Conservation (phyloP, 2,797 vertebrate species). For the Novumbra hubbsi region DNA sequence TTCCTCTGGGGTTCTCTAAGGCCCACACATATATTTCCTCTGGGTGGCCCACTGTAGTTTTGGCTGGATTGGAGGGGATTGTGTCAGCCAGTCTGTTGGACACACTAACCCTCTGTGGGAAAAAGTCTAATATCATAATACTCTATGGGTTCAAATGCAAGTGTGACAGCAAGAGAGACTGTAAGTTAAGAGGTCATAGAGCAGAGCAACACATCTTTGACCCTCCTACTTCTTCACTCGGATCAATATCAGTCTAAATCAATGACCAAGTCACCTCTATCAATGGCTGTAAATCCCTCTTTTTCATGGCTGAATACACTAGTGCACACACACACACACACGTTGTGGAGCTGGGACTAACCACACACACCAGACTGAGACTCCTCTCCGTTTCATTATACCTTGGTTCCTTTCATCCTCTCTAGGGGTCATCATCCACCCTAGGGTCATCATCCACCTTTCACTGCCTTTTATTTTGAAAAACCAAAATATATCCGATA, state of each 20-base stretch:
- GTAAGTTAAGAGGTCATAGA: conserved; percentile 33
- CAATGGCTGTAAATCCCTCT: conserved; percentile 38
- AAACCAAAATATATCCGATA: conserved; percentile 78
- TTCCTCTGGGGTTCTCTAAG: too few relatives aligned
- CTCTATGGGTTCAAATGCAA: not conserved
- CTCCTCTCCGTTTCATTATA: conserved; percentile 11
- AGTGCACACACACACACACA: conserved; percentile 18
- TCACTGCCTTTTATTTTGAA: conserved; percentile 49
- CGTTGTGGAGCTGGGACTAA: not conserved
- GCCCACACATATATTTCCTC: too few relatives aligned
- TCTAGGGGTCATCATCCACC: not conserved
- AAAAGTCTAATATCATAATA: too few relatives aligned
- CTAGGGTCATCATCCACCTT: conserved; percentile 36
- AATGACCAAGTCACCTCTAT: conserved; percentile 36
- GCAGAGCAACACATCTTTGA: conserved; percentile 39
- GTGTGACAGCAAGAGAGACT: not conserved
- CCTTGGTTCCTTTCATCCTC: not conserved
- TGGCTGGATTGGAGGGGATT: too few relatives aligned
- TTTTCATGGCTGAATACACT: conserved; percentile 12
- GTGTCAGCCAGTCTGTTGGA: too few relatives aligned
- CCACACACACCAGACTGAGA: conserved; percentile 14
- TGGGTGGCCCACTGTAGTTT: too few relatives aligned
- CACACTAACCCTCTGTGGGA: too few relatives aligned
- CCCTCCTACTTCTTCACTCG: conserved; percentile 22
- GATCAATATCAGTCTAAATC: conserved; percentile 45